Conservation (phyloP, 1,140 invertebrate species). For the Saxidomus purpurata region DNA sequence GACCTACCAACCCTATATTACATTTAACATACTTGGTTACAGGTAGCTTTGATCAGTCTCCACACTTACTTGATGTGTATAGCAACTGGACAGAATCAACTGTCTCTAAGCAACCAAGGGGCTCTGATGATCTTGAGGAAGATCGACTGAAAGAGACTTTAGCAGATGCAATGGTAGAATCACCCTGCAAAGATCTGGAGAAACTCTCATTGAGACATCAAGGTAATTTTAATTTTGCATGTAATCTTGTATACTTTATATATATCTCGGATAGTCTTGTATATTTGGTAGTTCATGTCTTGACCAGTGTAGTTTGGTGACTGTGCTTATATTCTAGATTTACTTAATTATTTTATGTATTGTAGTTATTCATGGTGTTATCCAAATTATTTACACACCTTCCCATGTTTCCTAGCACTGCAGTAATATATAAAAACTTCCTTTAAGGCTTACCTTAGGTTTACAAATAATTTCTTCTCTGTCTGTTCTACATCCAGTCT, state of each 20-base stretch:
- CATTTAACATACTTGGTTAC: too few species aligned
- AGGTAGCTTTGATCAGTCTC: conserved; percentile 96
- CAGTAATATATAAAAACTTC: too few species aligned
- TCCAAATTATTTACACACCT: background rate
- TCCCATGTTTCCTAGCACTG: background rate
- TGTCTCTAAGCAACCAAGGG: conserved; percentile 78
- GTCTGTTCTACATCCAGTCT: too few species aligned
- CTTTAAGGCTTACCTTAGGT: too few species aligned
- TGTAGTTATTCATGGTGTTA: background rate
- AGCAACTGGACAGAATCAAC: conserved; percentile 88
- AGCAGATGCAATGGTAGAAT: conserved; percentile 97
- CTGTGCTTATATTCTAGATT: conserved; percentile 8
- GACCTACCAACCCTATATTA: too few species aligned
- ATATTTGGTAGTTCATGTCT: conserved; percentile 4
- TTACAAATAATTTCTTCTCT: too few species aligned
- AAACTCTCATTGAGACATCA: conserved; percentile 78
- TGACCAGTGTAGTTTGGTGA: background rate
- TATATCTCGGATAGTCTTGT: conserved; percentile 2
- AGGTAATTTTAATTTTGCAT: conserved; percentile 66
- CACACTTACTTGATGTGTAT: conserved; percentile 92
- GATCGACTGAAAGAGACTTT: conserved; percentile 95
- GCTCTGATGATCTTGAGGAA: conserved; percentile 87
- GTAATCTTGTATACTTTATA: background rate
- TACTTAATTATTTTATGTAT: background rate
- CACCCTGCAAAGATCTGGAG: conserved; percentile 87